Evolutionary conservation across 2,888 invertebrate species (phyloP), one percentile per base, ranked within the genome.

Genomic region (Caenorhabditis sp.): DNA sequence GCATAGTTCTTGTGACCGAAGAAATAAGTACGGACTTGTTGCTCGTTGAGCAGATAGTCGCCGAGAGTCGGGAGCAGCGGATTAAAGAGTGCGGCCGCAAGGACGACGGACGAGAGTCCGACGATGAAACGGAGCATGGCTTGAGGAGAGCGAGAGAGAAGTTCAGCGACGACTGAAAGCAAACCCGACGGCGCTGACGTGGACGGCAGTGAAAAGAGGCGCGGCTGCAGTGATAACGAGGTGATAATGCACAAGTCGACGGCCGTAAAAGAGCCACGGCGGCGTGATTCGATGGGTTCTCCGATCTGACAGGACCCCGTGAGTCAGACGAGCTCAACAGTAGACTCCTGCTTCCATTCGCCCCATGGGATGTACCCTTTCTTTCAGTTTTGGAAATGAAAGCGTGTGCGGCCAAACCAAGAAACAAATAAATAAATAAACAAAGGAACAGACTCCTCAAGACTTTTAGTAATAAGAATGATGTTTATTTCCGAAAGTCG

Each of bases 21-120:
- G 52, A 76, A 76, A 15, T 53, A 76, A 4, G 63, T 76, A 15
- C 58, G 30, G 4, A 70, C 63, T 53, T 76, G 76, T 24, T 52
- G 30, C 32, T 76, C 52, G 3, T 24, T 59, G 22, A 76, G 39
- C 59, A 58, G 6, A 15, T 70, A 76, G 41, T 76, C 76, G 17
- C 39, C 52, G 32, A 76, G 48, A 6, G 63, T 46, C 24, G 76
- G 76, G 8, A 76, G 56, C 6, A 76, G 41, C 7, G 76, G 76
- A 32, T 63, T 76, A 48, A 63, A 70, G 7, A 53, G 30, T 45
- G 59, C 70, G 15, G 59, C 24, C 37, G 46, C 53, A 5, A 70
- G 35, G 22, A 37, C 45, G 6, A 59, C 53, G 45, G 37, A 59
- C 45, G 70, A 59, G 2, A 62, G 35, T 24, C 46, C 74, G 37